Conservation (phyloP, 2,888 invertebrate species). For the Drosophila demipolita region DNA sequence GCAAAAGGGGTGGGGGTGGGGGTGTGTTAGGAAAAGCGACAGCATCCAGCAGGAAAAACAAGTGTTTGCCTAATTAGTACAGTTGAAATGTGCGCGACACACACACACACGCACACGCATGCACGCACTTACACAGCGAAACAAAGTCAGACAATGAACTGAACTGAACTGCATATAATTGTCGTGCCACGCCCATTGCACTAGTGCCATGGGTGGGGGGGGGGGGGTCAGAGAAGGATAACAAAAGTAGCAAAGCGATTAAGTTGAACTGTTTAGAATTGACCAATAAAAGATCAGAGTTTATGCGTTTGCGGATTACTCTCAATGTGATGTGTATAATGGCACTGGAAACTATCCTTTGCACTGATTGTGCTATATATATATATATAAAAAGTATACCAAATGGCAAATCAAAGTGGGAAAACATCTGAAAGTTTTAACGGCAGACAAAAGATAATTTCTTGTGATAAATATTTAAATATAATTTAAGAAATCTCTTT, state of each 20-base stretch:
- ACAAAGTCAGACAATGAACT: slow-evolving; percentile 35
- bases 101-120: slow-evolving; percentile 25
- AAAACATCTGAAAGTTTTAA: neutral
- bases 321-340: slow-evolving; percentile 10
- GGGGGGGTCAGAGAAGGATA: slow-evolving; percentile 10
- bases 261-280: slow-evolving; percentile 53
- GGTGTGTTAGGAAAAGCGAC: neutral
- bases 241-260: slow-evolving; percentile 41
- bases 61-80: slow-evolving; percentile 71
- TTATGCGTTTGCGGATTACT: slow-evolving; percentile 16
- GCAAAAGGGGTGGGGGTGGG: no score
- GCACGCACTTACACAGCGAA: slow-evolving; percentile 12
- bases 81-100: slow-evolving; percentile 46
- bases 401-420: slow-evolving; percentile 1
- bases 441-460: neutral
- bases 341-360: slow-evolving; percentile 8
- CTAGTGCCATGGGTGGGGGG: neutral
- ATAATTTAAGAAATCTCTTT: no score
- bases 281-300: slow-evolving; percentile 35
- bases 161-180: slow-evolving; percentile 67
- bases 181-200: slow-evolving; percentile 57
- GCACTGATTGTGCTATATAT: slow-evolving; percentile 8
- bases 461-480: neutral
- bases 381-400: neutral
- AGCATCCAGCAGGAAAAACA: slow-evolving; percentile 44